These are phyloP conservation scores for Rutilus rutilus DNA, from an alignment of 2,113 vertebrate species.

Conservation along the genomic window DNA sequence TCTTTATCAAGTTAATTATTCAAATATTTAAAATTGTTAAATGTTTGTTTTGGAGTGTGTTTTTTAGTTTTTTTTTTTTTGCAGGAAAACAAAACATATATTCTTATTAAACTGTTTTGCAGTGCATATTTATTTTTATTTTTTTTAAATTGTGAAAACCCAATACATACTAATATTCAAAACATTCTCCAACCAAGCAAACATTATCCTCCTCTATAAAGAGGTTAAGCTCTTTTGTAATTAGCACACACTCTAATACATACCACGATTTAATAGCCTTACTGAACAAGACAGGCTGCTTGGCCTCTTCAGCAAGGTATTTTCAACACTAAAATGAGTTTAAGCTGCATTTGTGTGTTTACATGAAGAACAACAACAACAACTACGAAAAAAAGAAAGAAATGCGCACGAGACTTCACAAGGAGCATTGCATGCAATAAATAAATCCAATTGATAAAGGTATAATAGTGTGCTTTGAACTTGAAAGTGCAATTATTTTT, in stretches of 20 bases:
- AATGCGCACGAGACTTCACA: not conserved
- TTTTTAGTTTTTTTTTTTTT: not conserved
- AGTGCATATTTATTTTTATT: not conserved
- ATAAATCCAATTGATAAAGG: conserved; percentile 29
- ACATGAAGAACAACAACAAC: conserved; percentile 18
- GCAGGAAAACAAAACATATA: not conserved
- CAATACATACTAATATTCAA: conserved; percentile 55
- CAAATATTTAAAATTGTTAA: not conserved
- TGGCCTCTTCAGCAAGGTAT: conserved; percentile 73
- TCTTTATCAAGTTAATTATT: not conserved
- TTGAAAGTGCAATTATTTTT: conserved; percentile 39
- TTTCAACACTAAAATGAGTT: conserved; percentile 66
- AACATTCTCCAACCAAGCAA: conserved; percentile 77
- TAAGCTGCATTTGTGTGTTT: not conserved
- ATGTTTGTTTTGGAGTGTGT: too few species aligned
- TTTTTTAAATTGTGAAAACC: not conserved
- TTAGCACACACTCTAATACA: conserved; percentile 80
- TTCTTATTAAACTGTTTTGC: not conserved
- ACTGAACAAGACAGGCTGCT: conserved; percentile 77
- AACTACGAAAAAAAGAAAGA: not conserved
- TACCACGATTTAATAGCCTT: conserved; percentile 78
- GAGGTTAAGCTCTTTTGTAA: conserved; percentile 81
- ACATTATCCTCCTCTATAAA: conserved; percentile 78
- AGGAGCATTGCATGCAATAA: not conserved
- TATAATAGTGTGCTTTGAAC: conserved; percentile 43